Conservation (phyloP, 2,113 vertebrate species). For the Channa argus region DNA sequence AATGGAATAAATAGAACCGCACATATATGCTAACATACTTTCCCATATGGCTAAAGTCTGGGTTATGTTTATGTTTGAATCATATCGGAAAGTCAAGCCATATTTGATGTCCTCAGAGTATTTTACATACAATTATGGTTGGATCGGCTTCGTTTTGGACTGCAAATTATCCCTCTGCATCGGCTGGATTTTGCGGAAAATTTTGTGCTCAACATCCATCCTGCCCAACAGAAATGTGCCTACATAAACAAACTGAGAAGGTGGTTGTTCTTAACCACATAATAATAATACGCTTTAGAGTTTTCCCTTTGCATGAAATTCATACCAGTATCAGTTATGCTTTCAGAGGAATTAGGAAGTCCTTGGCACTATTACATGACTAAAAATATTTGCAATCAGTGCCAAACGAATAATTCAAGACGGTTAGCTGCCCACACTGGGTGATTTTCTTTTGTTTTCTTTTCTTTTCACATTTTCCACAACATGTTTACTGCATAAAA, state of each 20-base stretch:
- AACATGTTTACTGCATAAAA: not conserved
- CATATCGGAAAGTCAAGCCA: not conserved
- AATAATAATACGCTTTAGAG: constrained; percentile 10
- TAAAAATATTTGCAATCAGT: constrained; percentile 5
- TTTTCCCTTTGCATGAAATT: constrained; percentile 14
- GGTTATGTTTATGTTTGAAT: not conserved
- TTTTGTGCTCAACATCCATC: constrained; percentile 15
- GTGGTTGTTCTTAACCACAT: constrained; percentile 7
- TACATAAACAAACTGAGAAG: constrained; percentile 34
- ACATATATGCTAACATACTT: not conserved
- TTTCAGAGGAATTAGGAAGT: constrained; percentile 3
- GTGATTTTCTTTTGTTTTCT: not conserved
- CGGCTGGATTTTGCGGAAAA: constrained; percentile 8
- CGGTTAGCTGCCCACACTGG: not conserved
- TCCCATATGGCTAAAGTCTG: not conserved
- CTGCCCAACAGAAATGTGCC: constrained; percentile 50
- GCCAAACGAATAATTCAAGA: constrained; percentile 1
- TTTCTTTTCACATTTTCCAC: not conserved
- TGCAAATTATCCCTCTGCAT: constrained; percentile 31
- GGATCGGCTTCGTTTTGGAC: constrained; percentile 17
- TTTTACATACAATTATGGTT: constrained; percentile 1
- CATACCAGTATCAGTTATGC: constrained; percentile 2
- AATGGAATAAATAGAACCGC: not conserved
- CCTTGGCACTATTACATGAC: constrained; percentile 8
- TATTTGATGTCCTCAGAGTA: not conserved